Percentiles rank a stretch among this genome's conserved stretches.
Evolutionary conservation across 1,140 invertebrate genomes (phyloP).

Genomic region (Limonius californicus): DNA sequence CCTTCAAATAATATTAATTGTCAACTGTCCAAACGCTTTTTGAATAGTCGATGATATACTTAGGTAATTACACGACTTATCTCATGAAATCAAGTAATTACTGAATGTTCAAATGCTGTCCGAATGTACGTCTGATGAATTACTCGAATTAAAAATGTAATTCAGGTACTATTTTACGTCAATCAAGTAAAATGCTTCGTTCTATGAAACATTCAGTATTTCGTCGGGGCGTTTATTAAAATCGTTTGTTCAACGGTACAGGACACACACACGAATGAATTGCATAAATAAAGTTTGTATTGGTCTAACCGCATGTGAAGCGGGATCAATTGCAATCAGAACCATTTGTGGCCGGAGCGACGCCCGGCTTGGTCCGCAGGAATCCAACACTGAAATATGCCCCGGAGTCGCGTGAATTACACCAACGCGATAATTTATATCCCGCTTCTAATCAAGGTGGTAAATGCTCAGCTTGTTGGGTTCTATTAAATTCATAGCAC

Average conservation of each 20-base stretch:
- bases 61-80: constrained; percentile 30
- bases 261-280: constrained; percentile 6
- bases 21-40: constrained; percentile 22
- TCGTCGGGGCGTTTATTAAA: constrained; percentile 11
- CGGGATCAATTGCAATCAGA: constrained; percentile 23
- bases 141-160: constrained; percentile 29
- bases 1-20: constrained; percentile 34
- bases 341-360: constrained; percentile 25
- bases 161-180: constrained; percentile 16
- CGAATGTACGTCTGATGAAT: constrained; percentile 27
- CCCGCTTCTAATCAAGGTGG: constrained; percentile 42
- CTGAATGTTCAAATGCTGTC: constrained; percentile 26
- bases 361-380: constrained; percentile 18
- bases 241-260: constrained; percentile 6
- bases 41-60: constrained; percentile 28
- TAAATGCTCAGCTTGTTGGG: constrained; percentile 39
- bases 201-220: neutral
- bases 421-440: constrained; percentile 42
- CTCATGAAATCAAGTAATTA: constrained; percentile 36
- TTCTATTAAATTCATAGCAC: constrained; percentile 29
- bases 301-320: constrained; percentile 17
- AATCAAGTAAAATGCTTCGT: constrained; percentile 14
- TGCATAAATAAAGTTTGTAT: constrained; percentile 18
- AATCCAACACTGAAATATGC: constrained; percentile 29
- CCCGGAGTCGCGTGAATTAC: constrained; percentile 37